Conservation (phyloP, 2,888 invertebrate species). For the Acheta domesticus region DNA sequence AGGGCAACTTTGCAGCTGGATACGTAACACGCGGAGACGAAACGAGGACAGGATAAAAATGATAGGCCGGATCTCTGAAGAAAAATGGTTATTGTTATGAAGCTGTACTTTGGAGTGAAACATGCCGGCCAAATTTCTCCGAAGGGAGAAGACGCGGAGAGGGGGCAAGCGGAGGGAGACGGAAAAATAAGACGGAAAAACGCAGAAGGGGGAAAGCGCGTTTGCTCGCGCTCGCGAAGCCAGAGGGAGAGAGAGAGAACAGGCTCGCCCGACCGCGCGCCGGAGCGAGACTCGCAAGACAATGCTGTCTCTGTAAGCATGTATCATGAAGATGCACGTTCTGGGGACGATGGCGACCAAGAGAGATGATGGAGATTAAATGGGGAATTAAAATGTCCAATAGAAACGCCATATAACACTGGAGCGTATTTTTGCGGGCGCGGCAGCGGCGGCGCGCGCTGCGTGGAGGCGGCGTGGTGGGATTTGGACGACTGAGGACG, state of each 20-base stretch:
- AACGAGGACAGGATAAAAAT: neutral
- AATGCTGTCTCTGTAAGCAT: constrained; percentile 1
- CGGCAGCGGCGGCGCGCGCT: neutral
- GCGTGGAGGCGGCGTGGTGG: neutral
- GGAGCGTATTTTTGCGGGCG: neutral
- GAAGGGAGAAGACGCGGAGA: neutral
- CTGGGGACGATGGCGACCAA: constrained; percentile 6
- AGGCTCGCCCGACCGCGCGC: neutral
- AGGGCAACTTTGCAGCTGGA: neutral
- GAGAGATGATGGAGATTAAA: constrained; percentile 18
- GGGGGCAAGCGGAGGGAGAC: neutral
- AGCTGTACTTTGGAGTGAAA: constrained; percentile 18
- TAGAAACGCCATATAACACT: constrained; percentile 11
- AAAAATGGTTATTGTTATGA: constrained; percentile 18
- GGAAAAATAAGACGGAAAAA: neutral
- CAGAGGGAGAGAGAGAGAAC: neutral
- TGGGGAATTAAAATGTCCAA: constrained; percentile 18
- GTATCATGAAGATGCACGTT: constrained; percentile 18
- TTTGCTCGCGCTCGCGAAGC: too few species aligned
- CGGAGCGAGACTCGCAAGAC: constrained; percentile 10
- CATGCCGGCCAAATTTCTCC: constrained; percentile 18
- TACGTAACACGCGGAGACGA: neutral
- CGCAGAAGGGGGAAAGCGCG: neutral
- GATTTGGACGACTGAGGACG: neutral
- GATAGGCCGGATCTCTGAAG: neutral